phyloP scores from a whole-genome alignment of 2,113 vertebrate genomes.

The Platichthys flesus region DNA sequence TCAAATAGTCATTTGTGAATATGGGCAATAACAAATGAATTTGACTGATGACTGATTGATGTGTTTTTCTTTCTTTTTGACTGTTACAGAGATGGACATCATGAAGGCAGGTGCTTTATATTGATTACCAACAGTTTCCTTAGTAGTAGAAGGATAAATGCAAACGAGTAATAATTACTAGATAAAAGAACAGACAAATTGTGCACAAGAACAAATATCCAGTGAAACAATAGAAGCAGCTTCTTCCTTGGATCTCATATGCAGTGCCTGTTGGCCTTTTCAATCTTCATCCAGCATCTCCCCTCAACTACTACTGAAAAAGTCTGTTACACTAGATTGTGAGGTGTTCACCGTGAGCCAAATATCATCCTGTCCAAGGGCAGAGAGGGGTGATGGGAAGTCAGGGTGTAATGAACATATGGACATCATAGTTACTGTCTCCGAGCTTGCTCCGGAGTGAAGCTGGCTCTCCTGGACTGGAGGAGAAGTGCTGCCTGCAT shows the following conservation, averaged over 20 bases:
- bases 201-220: background rate
- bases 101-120: no score
- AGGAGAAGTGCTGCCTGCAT: slow-evolving; percentile 67
- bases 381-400: slow-evolving; percentile 30
- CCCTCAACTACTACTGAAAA: background rate
- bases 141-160: background rate
- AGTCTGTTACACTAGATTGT: slow-evolving; percentile 13
- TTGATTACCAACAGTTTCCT: no score
- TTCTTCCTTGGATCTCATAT: background rate
- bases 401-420: slow-evolving; percentile 61
- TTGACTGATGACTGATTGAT: no score
- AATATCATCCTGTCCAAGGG: slow-evolving; percentile 57
- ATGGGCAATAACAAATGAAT: no score
- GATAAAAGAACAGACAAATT: background rate
- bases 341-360: slow-evolving; percentile 16
- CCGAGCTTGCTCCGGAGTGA: slow-evolving; percentile 37
- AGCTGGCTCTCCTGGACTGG: slow-evolving; percentile 62
- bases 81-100: no score
- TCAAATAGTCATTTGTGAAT: no score
- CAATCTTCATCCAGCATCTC: background rate
- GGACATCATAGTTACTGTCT: slow-evolving; percentile 54
- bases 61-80: no score
- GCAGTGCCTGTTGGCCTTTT: background rate
- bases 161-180: background rate
- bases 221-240: no score